Evolutionary conservation across 2,113 vertebrate genomes (phyloP).

Genomic region (Catagonus wagneri): DNA sequence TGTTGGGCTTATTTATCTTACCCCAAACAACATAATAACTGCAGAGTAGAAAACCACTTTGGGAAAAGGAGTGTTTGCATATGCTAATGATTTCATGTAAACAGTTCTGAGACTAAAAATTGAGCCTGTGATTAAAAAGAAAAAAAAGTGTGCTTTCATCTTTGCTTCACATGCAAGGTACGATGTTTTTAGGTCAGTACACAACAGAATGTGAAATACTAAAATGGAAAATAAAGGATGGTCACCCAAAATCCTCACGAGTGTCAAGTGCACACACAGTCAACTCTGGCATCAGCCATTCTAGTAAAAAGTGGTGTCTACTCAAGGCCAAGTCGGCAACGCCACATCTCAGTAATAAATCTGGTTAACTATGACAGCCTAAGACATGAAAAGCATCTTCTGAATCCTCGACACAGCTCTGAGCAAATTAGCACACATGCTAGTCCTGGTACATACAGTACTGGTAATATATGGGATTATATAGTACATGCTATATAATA

Average conservation of each 20-base stretch:
- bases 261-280: background rate
- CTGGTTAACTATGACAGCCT: background rate
- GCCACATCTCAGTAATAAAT: background rate
- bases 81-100: conserved; percentile 60
- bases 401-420: background rate
- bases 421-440: background rate
- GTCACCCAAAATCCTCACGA: background rate
- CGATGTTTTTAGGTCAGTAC: conserved; percentile 17
- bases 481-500: background rate
- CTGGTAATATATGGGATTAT: background rate
- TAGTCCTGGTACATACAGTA: background rate
- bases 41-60: conserved; percentile 42
- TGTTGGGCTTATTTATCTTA: conserved; percentile 54
- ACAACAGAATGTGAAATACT: conserved; percentile 38
- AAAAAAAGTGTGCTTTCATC: background rate
- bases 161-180: background rate
- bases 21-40: conserved; percentile 55
- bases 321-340: background rate
- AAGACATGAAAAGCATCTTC: background rate
- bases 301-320: background rate
- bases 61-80: conserved; percentile 67
- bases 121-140: background rate
- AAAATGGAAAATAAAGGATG: background rate
- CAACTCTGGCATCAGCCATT: background rate
- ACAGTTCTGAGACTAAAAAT: conserved; percentile 57